Percentiles rank a stretch among this genome's conserved stretches.
Evolutionary conservation across 2,888 invertebrate species (phyloP).

Genomic region (Coremacera marginata): DNA sequence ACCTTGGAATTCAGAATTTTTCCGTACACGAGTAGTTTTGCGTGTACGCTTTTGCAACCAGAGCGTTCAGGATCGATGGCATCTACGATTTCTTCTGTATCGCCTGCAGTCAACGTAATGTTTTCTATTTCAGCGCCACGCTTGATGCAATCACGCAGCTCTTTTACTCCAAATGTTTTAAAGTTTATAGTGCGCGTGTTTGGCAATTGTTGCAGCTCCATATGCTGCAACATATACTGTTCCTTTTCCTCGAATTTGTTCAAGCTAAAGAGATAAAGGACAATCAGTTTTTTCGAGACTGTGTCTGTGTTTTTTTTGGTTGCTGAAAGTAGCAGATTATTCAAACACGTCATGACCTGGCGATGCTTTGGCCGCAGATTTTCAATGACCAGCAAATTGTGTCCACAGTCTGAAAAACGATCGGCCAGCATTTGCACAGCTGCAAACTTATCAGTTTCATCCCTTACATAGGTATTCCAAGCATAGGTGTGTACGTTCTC

Average conservation of each 20-base stretch:
- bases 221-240: conserved; percentile 41
- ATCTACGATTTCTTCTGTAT: conserved; percentile 55
- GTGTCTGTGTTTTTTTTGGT: neutral
- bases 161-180: conserved; percentile 50
- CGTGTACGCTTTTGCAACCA: conserved; percentile 64
- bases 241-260: conserved; percentile 47
- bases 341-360: conserved; percentile 52
- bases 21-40: conserved; percentile 60
- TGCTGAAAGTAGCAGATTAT: conserved; percentile 42
- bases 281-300: conserved; percentile 49
- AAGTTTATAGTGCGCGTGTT: conserved; percentile 55
- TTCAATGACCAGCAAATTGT: conserved; percentile 65
- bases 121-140: conserved; percentile 53
- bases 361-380: conserved; percentile 55
- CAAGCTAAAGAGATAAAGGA: conserved; percentile 62
- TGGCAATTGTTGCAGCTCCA: conserved; percentile 48
- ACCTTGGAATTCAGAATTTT: neutral
- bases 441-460: conserved; percentile 43
- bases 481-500: conserved; percentile 59
- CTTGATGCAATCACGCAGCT: conserved; percentile 59
- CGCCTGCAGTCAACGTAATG: conserved; percentile 48
- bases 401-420: conserved; percentile 60
- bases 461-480: conserved; percentile 54
- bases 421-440: conserved; percentile 44
- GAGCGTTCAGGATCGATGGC: conserved; percentile 54